Percentiles rank a stretch among this genome's conserved stretches.
Evolutionary conservation across 2,113 vertebrate species (phyloP).

Genomic region (Synchiropus splendidus): DNA sequence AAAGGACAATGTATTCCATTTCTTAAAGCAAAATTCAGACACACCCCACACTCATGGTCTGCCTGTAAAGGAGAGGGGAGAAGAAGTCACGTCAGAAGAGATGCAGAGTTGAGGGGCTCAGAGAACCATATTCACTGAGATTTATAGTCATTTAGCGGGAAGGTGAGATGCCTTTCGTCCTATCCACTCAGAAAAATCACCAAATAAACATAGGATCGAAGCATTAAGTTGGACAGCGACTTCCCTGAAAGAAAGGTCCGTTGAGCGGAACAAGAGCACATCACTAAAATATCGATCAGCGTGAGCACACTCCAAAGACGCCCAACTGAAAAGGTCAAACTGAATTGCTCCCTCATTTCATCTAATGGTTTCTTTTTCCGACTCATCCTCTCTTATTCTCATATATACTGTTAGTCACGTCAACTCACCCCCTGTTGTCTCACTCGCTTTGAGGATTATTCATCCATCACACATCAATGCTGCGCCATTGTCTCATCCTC

Average conservation of each 20-base stretch:
- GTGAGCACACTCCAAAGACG: conserved; percentile 10
- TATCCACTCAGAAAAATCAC: conserved; percentile 18
- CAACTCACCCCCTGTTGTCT: conserved; percentile 1
- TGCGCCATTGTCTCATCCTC: conserved; percentile 1
- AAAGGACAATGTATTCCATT: too few species aligned
- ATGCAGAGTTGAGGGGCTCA: conserved; percentile 10
- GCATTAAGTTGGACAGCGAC: conserved; percentile 22
- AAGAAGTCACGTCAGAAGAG: conserved; percentile 5
- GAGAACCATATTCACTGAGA: conserved; percentile 26
- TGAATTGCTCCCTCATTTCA: conserved; percentile 7
- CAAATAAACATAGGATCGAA: conserved; percentile 11
- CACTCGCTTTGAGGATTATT: too few species aligned
- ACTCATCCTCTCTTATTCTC: conserved; percentile 1
- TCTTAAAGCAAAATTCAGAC: conserved; percentile 10
- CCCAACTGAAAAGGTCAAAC: conserved; percentile 14
- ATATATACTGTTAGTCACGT: conserved; percentile 1
- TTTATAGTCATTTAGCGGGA: conserved; percentile 30
- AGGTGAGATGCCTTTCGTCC: conserved; percentile 22
- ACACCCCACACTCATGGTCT: conserved; percentile 22
- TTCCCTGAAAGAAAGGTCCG: conserved; percentile 14
- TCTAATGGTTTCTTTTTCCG: conserved; percentile 9
- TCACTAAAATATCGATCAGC: conserved; percentile 34
- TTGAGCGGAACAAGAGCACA: conserved; percentile 27
- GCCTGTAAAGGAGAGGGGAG: conserved; percentile 22
- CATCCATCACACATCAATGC: conserved; percentile 4